A percentile compares a stretch with the other conserved stretches of the same genome.
These are phyloP conservation scores for Parauchenoglanis punctatus DNA, from an alignment of 2,797 vertebrate genomes.

Conservation along the genomic window DNA sequence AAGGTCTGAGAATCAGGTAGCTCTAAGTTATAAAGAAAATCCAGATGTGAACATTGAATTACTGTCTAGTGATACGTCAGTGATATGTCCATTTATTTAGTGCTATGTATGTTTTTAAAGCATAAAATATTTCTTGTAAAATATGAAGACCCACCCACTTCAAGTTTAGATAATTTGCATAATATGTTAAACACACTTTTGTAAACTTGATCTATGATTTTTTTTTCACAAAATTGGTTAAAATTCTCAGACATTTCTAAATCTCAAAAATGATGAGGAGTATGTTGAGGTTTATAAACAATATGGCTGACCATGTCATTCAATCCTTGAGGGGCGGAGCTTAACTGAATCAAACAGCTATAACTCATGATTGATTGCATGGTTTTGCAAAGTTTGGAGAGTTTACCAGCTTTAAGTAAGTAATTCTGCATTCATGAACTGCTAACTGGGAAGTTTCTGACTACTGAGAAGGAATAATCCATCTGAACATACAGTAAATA, in stretches of 20 bases:
- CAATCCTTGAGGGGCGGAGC: background rate
- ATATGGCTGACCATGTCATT: background rate
- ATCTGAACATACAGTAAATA: background rate
- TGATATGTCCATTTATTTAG: background rate
- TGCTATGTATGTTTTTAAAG: background rate
- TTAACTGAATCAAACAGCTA: background rate
- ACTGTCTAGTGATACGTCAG: background rate
- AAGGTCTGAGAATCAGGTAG: background rate
- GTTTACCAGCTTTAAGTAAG: background rate
- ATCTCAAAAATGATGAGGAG: background rate
- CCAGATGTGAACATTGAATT: background rate
- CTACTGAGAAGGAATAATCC: background rate
- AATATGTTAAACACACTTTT: background rate
- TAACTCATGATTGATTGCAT: background rate
- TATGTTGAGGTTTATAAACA: background rate
- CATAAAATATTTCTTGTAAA: background rate
- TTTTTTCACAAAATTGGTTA: background rate
- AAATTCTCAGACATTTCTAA: background rate
- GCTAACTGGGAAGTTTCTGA: background rate
- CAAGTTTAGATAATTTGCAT: background rate
- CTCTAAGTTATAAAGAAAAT: background rate
- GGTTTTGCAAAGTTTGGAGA: background rate
- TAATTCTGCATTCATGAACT: background rate
- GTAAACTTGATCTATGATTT: background rate
- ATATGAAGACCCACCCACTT: background rate